phyloP scores from a whole-genome alignment of 2,797 vertebrate species.

The Apodemus agrarius region DNA sequence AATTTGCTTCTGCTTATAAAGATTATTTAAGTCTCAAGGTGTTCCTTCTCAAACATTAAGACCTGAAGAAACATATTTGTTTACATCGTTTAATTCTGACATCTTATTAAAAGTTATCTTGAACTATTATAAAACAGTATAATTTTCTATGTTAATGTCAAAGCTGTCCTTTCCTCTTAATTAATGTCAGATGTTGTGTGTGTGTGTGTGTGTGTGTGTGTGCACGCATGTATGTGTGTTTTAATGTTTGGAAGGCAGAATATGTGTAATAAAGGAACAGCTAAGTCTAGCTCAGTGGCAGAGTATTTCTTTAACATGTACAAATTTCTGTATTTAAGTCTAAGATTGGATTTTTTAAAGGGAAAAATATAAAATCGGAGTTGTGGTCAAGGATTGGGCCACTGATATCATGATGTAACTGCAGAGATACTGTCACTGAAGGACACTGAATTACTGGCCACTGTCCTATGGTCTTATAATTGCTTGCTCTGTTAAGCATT shows the following conservation, averaged over 20 bases:
- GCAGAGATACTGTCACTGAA: background rate
- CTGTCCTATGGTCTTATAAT: background rate
- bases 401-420: background rate
- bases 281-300: background rate
- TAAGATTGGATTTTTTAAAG: background rate
- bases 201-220: background rate
- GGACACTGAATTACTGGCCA: background rate
- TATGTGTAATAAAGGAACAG: background rate
- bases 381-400: background rate
- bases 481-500: background rate
- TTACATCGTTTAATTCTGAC: constrained; percentile 30
- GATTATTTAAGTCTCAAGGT: background rate
- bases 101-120: background rate
- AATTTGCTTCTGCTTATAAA: background rate
- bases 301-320: background rate
- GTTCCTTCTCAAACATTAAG: constrained; percentile 13
- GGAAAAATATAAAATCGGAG: background rate
- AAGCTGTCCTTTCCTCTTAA: background rate
- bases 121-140: background rate
- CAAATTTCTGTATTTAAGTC: background rate
- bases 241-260: background rate
- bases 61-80: background rate
- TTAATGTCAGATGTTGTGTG: background rate
- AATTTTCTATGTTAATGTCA: background rate
- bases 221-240: too few relatives aligned